phyloP scores from a whole-genome alignment of 2,113 vertebrate genomes.

The Zosterops lateralis region DNA sequence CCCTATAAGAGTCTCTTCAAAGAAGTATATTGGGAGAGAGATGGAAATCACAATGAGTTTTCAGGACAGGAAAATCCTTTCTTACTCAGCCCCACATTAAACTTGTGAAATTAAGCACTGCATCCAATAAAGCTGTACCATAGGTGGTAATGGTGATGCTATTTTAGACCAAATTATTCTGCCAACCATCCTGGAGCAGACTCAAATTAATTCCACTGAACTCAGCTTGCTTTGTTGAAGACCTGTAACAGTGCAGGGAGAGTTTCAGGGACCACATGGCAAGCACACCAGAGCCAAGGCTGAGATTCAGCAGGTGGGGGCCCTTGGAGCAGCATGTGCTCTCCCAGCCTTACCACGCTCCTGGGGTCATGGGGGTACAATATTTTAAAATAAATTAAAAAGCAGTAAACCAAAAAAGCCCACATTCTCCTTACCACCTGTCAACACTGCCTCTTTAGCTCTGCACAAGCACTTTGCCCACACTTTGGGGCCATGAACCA shows the following conservation, averaged over 20 bases:
- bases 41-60: not conserved
- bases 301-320: not conserved
- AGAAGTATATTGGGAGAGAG: not conserved
- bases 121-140: not conserved
- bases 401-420: not conserved
- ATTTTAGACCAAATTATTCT: constrained; percentile 9
- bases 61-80: not conserved
- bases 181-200: constrained; percentile 19
- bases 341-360: not conserved
- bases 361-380: rapidly evolving
- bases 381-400: not conserved
- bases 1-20: not conserved
- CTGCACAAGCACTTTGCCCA: not conserved
- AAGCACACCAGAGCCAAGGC: not conserved
- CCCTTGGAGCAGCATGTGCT: not conserved
- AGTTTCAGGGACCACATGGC: not conserved
- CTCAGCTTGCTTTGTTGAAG: not conserved
- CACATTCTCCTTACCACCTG: not conserved
- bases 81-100: not conserved
- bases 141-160: not conserved
- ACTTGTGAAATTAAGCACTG: not conserved
- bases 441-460: not conserved
- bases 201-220: constrained; percentile 30
- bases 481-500: not conserved
- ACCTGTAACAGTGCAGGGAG: not conserved